A percentile compares a stretch with the other conserved stretches of the same genome.
Conservation (phyloP, 2,888 invertebrate genomes). For the Spisula solida region DNA sequence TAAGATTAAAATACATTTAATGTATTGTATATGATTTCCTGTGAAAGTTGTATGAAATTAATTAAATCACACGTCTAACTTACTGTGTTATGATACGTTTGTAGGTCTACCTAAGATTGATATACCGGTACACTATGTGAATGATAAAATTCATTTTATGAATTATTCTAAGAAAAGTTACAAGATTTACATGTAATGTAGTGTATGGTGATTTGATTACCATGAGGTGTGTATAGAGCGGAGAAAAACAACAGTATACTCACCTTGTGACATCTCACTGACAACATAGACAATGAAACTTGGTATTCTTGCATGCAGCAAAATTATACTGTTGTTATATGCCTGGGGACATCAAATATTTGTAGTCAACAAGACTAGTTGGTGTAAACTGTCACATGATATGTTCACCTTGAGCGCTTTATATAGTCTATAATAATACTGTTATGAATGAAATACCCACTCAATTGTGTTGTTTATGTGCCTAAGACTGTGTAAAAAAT, state of each 20-base stretch:
- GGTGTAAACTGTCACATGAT: constrained; percentile 2
- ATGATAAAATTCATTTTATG: not conserved
- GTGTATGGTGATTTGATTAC: not conserved
- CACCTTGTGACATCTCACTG: constrained; percentile 28
- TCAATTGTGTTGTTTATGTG: not conserved
- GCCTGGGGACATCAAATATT: constrained; percentile 30
- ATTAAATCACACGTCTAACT: too few species aligned
- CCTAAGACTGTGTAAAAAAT: constrained; percentile 2
- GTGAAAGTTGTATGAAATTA: too few species aligned
- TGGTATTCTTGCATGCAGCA: constrained; percentile 16
- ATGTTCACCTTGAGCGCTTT: constrained; percentile 2
- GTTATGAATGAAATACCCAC: constrained; percentile 1
- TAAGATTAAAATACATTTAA: too few species aligned
- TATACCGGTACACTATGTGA: not conserved
- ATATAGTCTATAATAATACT: not conserved
- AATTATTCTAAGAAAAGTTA: constrained; percentile 10
- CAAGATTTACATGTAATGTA: not conserved
- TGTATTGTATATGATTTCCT: too few species aligned
- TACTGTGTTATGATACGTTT: not conserved
- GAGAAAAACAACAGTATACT: constrained; percentile 1
- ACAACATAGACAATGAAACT: constrained; percentile 40
- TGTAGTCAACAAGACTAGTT: constrained; percentile 30
- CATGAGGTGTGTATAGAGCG: not conserved
- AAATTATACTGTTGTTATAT: constrained; percentile 13
- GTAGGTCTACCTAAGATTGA: not conserved